A percentile compares a stretch with the other conserved stretches of the same genome.
Evolutionary conservation across 1,140 invertebrate species (phyloP).

Genomic region (Proctacanthus coquilletti): DNA sequence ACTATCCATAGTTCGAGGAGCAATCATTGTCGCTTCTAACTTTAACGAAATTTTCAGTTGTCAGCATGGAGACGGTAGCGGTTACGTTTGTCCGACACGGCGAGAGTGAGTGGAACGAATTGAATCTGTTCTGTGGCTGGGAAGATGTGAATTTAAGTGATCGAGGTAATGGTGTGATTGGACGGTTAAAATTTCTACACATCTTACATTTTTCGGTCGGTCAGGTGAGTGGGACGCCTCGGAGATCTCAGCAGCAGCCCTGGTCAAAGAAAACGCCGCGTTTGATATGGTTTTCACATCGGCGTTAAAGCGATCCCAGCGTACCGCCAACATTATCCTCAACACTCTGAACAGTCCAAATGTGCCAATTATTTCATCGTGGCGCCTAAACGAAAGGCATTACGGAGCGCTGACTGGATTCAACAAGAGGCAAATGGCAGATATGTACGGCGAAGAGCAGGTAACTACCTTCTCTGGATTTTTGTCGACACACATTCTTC

Average conservation of each 20-base stretch:
- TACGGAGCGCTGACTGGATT: conserved; percentile 55
- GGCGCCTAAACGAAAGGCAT: conserved; percentile 58
- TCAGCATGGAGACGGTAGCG: neutral
- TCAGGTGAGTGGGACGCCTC: conserved; percentile 51
- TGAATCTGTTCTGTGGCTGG: conserved; percentile 61
- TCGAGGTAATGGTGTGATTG: no score
- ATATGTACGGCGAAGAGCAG: conserved; percentile 49
- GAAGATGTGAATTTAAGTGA: conserved; percentile 41
- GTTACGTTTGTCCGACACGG: conserved; percentile 54
- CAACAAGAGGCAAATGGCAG: conserved; percentile 53
- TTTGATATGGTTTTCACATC: conserved; percentile 59
- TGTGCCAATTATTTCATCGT: conserved; percentile 40
- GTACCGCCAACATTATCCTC: conserved; percentile 45
- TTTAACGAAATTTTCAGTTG: neutral
- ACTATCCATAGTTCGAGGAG: no score
- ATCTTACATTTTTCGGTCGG: neutral
- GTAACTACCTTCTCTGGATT: no score
- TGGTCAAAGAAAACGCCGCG: conserved; percentile 47
- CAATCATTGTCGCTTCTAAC: no score
- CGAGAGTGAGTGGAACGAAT: conserved; percentile 58
- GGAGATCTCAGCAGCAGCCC: conserved; percentile 44
- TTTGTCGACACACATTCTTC: no score
- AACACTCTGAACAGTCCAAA: conserved; percentile 38
- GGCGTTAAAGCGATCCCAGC: conserved; percentile 43
- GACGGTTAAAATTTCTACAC: conserved; percentile 1